Percentiles rank a stretch among this genome's conserved stretches.
Conservation (phyloP, 92 coral and sea anemone species). For the Isaurus tuberculatus region DNA sequence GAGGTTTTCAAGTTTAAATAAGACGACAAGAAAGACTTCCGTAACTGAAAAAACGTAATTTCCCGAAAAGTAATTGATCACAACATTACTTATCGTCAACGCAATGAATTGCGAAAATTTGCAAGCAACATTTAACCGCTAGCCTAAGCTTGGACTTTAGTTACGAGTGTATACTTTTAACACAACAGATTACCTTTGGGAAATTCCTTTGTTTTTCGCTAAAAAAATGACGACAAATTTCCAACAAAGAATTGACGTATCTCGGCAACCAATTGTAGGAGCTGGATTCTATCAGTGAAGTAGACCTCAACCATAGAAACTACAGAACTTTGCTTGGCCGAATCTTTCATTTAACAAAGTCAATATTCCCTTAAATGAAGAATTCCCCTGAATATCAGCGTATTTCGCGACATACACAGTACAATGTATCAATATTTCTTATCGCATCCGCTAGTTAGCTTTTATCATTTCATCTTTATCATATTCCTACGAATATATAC, state of each 20-base stretch:
- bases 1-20: background rate
- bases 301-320: constrained; percentile 42
- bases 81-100: background rate
- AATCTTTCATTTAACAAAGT: constrained; percentile 57
- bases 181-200: constrained; percentile 31
- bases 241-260: constrained; percentile 42
- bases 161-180: background rate
- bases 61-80: constrained; percentile 15
- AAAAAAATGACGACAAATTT: constrained; percentile 35
- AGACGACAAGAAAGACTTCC: background rate
- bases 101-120: background rate
- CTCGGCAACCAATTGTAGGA: constrained; percentile 39
- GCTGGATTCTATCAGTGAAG: constrained; percentile 39
- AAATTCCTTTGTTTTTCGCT: constrained; percentile 49
- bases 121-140: background rate
- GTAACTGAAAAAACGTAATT: background rate
- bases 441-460: constrained; percentile 70
- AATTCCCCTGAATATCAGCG: constrained; percentile 67
- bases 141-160: background rate
- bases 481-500: constrained; percentile 26
- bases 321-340: background rate
- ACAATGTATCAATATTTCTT: constrained; percentile 70
- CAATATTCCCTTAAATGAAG: constrained; percentile 74
- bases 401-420: too few relatives aligned
- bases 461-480: constrained; percentile 64